Conservation (phyloP, 2,113 vertebrate species). For the Rhadina sibilatrix region DNA sequence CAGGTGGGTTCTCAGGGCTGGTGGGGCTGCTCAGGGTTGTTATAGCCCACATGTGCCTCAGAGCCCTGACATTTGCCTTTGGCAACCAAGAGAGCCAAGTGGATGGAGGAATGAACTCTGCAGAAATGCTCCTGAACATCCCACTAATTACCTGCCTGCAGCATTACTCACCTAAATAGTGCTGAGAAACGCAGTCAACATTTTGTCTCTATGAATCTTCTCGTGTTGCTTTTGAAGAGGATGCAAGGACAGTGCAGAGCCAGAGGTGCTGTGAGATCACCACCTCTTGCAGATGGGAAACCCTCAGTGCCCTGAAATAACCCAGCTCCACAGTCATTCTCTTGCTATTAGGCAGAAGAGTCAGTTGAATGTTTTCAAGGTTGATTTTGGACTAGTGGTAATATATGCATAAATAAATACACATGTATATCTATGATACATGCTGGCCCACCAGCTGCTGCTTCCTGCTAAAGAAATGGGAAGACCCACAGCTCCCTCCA, state of each 20-base stretch:
- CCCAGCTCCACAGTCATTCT: not conserved
- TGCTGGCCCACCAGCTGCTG: not conserved
- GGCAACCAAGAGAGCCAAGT: not conserved
- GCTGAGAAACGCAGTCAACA: not conserved
- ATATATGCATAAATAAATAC: not conserved
- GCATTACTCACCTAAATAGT: not conserved
- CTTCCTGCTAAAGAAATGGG: not conserved
- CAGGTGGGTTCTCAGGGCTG: not conserved
- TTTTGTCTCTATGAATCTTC: not conserved
- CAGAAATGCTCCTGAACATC: not conserved
- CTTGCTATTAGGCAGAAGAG: not conserved
- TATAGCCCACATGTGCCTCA: rapidly evolving
- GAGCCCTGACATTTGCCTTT: not conserved
- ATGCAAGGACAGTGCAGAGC: not conserved
- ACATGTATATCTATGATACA: no score
- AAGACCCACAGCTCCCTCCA: not conserved
- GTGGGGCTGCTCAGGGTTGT: not conserved
- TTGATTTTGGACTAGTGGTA: not conserved
- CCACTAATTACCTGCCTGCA: not conserved
- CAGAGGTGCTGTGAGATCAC: not conserved
- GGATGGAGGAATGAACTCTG: not conserved
- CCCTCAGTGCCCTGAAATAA: not conserved
- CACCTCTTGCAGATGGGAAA: not conserved
- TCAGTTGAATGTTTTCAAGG: not conserved
- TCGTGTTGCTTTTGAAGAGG: not conserved